These are phyloP conservation scores for Nipponia nippon DNA, from an alignment of 2,113 vertebrate species.

Conservation along the genomic window DNA sequence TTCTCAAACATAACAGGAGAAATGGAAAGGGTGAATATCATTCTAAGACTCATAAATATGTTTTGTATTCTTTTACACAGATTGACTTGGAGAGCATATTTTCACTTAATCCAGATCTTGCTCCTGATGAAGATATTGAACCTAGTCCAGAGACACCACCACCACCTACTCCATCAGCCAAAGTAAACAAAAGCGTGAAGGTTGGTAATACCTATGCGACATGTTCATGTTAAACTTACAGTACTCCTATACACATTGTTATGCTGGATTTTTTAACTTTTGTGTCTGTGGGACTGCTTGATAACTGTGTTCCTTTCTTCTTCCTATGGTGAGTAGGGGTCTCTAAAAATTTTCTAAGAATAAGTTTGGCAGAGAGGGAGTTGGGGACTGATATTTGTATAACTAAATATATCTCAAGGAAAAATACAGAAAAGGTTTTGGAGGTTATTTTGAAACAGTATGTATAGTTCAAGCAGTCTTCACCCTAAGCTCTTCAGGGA, in stretches of 20 bases:
- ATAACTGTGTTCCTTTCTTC: neutral
- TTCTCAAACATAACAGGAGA: neutral
- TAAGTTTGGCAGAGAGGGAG: neutral
- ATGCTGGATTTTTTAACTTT: neutral
- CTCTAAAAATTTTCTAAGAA: neutral
- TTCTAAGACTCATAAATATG: neutral
- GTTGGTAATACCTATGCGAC: conserved; percentile 63
- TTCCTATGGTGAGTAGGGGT: neutral
- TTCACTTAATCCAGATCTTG: conserved; percentile 91
- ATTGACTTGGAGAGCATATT: conserved; percentile 97
- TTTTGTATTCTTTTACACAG: conserved; percentile 65
- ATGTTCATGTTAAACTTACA: neutral
- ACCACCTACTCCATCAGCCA: conserved; percentile 79
- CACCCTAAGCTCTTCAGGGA: neutral
- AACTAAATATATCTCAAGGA: neutral
- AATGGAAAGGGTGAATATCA: neutral
- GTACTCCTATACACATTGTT: neutral
- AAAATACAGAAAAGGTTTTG: neutral
- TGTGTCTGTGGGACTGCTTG: neutral
- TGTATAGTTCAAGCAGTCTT: neutral
- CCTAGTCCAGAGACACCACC: conserved; percentile 85
- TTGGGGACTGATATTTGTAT: neutral
- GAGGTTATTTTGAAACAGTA: neutral
- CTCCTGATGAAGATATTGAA: conserved; percentile 88
- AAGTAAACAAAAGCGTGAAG: conserved; percentile 93